Evolutionary conservation across 1,140 invertebrate genomes (phyloP), one percentile per base, ranked within the genome.

Genomic region (Microplitis mediator): DNA sequence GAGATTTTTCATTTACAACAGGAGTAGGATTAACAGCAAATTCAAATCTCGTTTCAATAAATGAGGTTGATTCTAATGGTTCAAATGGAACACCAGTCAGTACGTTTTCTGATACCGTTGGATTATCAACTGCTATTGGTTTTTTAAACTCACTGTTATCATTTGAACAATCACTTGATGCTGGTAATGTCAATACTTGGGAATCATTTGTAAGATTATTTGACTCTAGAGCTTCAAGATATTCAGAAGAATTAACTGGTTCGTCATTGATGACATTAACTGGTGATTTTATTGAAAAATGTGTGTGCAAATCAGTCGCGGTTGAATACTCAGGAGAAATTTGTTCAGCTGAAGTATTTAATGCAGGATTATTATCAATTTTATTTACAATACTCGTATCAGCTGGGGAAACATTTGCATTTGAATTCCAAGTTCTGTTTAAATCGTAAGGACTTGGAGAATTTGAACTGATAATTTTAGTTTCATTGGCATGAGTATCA

Each of bases 291-390:
- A 9, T 9, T 71, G 61, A 11, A 54, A 36, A 11, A 64, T 45
- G 39, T 45, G 39, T 45, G 8, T 45, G 14, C 0, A 50, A 54
- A 23, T 71, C 50, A 54, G 13, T 9, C 1, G 69, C 50, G 52
- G 69, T 64, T 64, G 13, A 8, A 52, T 54, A 71, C 8, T 71
- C 69, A 13, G 31, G 13, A 13, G 56, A 61, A 67, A 52, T 68
- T 16, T 62, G 45, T 45, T 31, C 45, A n/a, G 31, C 60, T 65
- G 32, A 34, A 31, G 35, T 13, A 50, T n/a, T 72, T 36, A 66
- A 58, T 8, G 39, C 23, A 16, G 61, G 6, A 6, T 11, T 45
- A 13, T 50, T 67, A 31, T 69, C 56, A 16, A 54, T 16, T 56
- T 4, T 14, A 63, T 68, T 35, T 4, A 68, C 64, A 23, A 13